These are phyloP conservation scores for Pituophis catenifer DNA, from an alignment of 2,113 vertebrate species.

Conservation along the genomic window DNA sequence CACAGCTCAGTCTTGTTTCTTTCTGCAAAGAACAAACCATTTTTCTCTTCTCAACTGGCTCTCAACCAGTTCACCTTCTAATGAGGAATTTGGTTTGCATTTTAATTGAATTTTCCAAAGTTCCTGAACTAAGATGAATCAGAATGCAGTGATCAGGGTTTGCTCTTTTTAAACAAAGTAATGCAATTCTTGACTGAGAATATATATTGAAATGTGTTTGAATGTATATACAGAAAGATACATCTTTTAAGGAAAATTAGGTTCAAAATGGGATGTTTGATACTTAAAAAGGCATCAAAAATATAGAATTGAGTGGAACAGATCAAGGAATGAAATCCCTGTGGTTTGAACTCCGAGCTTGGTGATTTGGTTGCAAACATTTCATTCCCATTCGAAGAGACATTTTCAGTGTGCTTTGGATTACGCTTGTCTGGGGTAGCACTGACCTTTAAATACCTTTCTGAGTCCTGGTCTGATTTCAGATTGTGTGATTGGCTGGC, in stretches of 20 bases:
- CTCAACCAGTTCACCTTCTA: background rate
- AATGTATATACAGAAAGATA: background rate
- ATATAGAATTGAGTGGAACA: background rate
- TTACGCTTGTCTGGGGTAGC: too few relatives aligned
- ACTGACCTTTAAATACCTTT: too few relatives aligned
- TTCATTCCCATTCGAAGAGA: too few relatives aligned
- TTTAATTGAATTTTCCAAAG: background rate
- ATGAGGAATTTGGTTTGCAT: background rate
- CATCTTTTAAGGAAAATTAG: background rate
- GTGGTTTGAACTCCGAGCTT: too few relatives aligned
- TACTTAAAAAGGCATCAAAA: background rate
- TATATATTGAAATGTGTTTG: background rate
- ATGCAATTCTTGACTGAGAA: background rate
- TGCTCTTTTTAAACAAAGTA: background rate
- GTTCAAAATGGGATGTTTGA: background rate
- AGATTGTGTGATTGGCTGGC: too few relatives aligned
- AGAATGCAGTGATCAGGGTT: background rate
- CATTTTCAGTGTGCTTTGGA: too few relatives aligned
- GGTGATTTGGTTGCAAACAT: too few relatives aligned
- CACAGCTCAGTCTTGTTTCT: background rate
- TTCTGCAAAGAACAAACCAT: background rate
- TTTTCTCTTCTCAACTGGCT: background rate
- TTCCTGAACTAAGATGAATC: background rate
- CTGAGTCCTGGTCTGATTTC: too few relatives aligned
- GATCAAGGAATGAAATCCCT: background rate